These are phyloP conservation scores for Catharus bicknelli DNA, from an alignment of 2,113 vertebrate genomes.

Conservation along the genomic window DNA sequence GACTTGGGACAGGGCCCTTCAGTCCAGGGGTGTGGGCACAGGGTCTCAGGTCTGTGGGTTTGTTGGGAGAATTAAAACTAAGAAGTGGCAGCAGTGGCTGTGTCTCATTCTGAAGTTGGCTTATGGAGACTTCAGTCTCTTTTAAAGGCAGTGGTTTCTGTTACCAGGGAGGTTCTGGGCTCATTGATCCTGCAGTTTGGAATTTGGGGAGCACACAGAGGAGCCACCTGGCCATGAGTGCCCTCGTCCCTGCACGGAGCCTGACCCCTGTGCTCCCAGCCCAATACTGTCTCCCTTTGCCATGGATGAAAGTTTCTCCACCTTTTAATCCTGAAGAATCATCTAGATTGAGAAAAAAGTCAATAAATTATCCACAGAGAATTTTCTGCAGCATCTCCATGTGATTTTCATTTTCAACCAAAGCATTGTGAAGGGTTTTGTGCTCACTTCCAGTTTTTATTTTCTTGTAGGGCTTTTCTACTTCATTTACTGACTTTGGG, in stretches of 20 bases:
- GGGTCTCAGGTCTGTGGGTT: not conserved
- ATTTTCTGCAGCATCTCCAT: not conserved
- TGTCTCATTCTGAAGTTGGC: rapidly evolving
- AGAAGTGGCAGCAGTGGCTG: not conserved
- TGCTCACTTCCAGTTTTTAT: not conserved
- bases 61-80: not conserved
- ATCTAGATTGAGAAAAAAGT: not conserved
- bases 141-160: not conserved
- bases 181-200: not conserved
- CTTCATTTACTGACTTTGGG: not conserved
- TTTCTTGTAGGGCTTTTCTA: not conserved
- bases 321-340: not conserved
- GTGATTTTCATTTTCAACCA: not conserved
- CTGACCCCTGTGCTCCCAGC: not conserved
- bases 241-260: rapidly evolving
- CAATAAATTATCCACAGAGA: not conserved
- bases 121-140: not conserved
- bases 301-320: rapidly evolving
- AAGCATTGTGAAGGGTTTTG: not conserved
- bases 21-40: not conserved
- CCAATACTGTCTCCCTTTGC: not conserved
- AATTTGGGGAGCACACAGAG: not conserved
- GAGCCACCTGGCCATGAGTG: not conserved
- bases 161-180: not conserved
- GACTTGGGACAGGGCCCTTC: not conserved